Base-by-base conservation (phyloP, 2,113 vertebrate species). In the Sclerurus mexicanus region DNA sequence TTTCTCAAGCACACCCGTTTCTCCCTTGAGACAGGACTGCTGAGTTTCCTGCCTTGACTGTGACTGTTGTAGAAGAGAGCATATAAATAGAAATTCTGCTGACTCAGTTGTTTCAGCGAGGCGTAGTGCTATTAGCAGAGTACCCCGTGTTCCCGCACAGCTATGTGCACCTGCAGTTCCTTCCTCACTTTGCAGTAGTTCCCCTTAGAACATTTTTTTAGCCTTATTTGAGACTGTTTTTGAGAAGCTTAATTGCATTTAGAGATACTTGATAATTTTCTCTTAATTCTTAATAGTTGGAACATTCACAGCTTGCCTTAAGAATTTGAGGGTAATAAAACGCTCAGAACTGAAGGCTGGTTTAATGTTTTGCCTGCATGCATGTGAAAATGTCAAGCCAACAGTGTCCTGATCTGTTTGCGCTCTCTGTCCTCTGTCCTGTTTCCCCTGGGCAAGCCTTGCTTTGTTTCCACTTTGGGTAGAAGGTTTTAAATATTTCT, bases 71-170 rank as follows among this genome's bases (percentile, higher is more conserved):
- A 90, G 96, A 97, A 92, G 94, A 89, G 46, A 95, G 68, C 56
- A 18, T 91, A 93, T 96, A 97, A 96, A 96, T 96, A 96, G 96
- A 71, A 90, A 93, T 92, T 94, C 25, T 95, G 95, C 96, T 97
- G 96, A 97, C 83, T 97, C 92, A 95, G 95, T 86, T 80, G 75
- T 96, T 96, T 97, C 90, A 88, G 86, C 53, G 72, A 91, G 96
- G 88, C 86, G 42, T 93, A 94, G 90, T n/a, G 42, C 92, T 89
- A 47, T 95, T 94, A 96, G 86, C 92, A 95, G 93, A 92, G 95
- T 92, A 96, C 95, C 94, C 96, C 94, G 77, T 94, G 94, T 97
- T 96, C 95, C 86, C 1, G 9, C 93, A 94, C 69, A 94, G 69
- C 91, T 89, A 71, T 55, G 73, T 92, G 93, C 96, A 97, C 96